Percentiles rank a stretch among this genome's conserved stretches.
Evolutionary conservation across 2,888 invertebrate genomes (phyloP).

Genomic region (Rapana venosa): DNA sequence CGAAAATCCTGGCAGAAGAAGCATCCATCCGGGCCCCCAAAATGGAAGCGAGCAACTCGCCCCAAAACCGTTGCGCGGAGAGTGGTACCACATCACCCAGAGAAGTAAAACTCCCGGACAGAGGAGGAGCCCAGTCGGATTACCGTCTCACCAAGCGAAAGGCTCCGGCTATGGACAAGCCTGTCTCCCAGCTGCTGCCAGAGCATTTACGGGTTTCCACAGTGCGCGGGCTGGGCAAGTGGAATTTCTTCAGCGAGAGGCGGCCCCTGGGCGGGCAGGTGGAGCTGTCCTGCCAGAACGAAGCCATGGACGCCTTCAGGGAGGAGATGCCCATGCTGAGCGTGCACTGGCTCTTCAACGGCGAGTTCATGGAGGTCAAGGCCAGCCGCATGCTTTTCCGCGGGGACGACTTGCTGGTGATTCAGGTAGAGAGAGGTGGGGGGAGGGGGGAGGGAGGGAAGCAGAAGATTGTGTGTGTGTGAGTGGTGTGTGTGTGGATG

Average conservation of each 20-base stretch:
- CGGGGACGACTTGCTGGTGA: background rate
- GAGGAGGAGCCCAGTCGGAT: too few relatives aligned
- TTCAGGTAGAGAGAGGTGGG: background rate
- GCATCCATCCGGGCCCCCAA: too few relatives aligned
- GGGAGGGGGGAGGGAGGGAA: too few relatives aligned
- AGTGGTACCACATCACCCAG: too few relatives aligned
- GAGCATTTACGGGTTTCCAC: background rate
- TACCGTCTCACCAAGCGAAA: too few relatives aligned
- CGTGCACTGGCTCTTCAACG: constrained; percentile 59
- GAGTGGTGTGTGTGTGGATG: background rate
- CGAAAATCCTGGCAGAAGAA: too few relatives aligned
- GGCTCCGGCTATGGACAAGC: background rate
- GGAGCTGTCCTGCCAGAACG: constrained; percentile 61
- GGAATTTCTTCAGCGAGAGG: constrained; percentile 43
- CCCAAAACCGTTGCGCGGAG: too few relatives aligned
- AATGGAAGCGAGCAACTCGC: too few relatives aligned
- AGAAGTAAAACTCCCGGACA: too few relatives aligned
- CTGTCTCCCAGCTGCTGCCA: constrained; percentile 39
- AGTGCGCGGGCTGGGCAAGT: background rate
- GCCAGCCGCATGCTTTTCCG: constrained; percentile 13
- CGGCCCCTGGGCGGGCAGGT: constrained; percentile 59
- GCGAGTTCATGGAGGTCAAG: constrained; percentile 51
- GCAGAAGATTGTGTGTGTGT: background rate
- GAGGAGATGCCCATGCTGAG: constrained; percentile 62
- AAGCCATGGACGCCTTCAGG: constrained; percentile 57